phyloP scores from a whole-genome alignment of 1,140 invertebrate species.

The Lutraria rhynchaena region DNA sequence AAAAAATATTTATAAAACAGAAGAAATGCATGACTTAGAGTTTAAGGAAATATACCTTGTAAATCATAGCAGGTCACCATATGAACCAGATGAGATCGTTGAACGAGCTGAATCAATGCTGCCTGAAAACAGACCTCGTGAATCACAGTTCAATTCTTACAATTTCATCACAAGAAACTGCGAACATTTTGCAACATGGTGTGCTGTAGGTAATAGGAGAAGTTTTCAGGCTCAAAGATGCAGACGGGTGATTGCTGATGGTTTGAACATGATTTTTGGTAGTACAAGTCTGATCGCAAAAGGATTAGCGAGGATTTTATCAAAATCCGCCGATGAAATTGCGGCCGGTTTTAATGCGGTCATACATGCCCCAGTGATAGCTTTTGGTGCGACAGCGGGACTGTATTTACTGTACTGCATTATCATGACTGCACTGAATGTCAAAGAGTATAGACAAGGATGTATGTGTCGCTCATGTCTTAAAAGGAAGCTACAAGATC shows the following conservation, averaged over 20 bases:
- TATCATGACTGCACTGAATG: neutral
- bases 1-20: conserved; percentile 1
- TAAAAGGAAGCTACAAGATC: conserved; percentile 10
- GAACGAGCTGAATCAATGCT: conserved; percentile 38
- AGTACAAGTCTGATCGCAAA: conserved; percentile 10
- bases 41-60: conserved; percentile 26
- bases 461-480: conserved; percentile 25
- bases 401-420: conserved; percentile 40
- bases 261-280: neutral
- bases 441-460: conserved; percentile 4
- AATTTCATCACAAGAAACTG: conserved; percentile 27
- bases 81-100: conserved; percentile 15
- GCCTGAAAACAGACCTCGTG: neutral
- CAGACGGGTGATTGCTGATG: neutral
- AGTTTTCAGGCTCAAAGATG: conserved; percentile 32
- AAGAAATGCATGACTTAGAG: conserved; percentile 6
- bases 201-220: conserved; percentile 29
- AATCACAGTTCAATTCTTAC: conserved; percentile 11
- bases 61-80: conserved; percentile 2
- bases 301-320: neutral
- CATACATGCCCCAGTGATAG: neutral
- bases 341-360: neutral
- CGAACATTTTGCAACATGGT: conserved; percentile 54
- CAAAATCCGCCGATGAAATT: conserved; percentile 29
- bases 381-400: neutral